These are phyloP conservation scores for Ptilonorhynchus violaceus DNA, from an alignment of 2,113 vertebrate species.

Conservation along the genomic window DNA sequence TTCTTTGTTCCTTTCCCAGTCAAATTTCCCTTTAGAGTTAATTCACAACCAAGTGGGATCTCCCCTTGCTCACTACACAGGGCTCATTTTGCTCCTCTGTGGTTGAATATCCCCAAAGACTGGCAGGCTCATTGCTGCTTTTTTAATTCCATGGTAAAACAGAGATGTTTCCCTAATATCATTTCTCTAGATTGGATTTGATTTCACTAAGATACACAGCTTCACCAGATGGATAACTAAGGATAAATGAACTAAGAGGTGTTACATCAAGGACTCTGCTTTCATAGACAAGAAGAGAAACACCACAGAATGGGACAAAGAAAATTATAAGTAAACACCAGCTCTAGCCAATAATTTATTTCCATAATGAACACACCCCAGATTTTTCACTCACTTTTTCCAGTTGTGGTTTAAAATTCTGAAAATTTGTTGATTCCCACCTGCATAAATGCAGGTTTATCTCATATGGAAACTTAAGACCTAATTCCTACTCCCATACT, in stretches of 20 bases:
- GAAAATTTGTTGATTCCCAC: not conserved
- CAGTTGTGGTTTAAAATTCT: not conserved
- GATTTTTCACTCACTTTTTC: not conserved
- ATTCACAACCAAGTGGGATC: not conserved
- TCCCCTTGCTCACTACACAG: rapidly evolving
- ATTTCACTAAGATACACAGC: not conserved
- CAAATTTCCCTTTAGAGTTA: not conserved
- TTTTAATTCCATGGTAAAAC: not conserved
- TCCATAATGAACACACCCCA: not conserved
- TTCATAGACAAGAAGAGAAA: not conserved
- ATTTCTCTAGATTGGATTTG: not conserved
- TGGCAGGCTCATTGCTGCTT: not conserved
- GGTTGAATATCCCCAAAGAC: not conserved
- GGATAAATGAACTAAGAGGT: not conserved
- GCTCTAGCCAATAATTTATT: not conserved
- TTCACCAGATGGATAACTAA: not conserved
- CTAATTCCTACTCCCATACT: not conserved
- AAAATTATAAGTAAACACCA: not conserved
- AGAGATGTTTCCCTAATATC: not conserved
- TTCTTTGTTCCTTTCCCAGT: not conserved
- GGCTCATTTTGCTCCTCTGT: not conserved
- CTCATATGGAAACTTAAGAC: not conserved
- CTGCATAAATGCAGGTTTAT: not conserved
- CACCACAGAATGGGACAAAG: not conserved
- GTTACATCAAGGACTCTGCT: not conserved